Evolutionary conservation across 2,888 invertebrate species (phyloP).

Genomic region (Anodontia alba): DNA sequence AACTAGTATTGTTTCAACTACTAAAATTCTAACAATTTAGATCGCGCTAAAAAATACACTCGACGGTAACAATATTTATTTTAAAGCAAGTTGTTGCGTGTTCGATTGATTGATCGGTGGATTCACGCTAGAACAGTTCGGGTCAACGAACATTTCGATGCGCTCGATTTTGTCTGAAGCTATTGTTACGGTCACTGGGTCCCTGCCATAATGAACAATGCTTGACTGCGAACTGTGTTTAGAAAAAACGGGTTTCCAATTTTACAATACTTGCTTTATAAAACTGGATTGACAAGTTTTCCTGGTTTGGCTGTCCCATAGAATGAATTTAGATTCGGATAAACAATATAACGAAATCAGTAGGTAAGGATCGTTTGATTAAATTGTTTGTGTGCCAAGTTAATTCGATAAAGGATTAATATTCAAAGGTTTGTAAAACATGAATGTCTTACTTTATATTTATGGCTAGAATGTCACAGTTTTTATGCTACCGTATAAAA

Average conservation of each 20-base stretch:
- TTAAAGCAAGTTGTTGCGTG: not conserved
- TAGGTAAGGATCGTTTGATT: not conserved
- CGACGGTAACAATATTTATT: too few relatives aligned
- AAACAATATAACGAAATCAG: constrained; percentile 2
- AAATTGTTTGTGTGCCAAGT: not conserved
- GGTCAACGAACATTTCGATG: not conserved
- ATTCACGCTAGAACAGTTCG: not conserved
- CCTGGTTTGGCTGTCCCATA: constrained; percentile 58
- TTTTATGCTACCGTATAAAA: not conserved
- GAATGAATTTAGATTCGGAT: constrained; percentile 59
- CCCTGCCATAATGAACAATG: constrained; percentile 1
- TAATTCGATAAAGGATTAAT: not conserved
- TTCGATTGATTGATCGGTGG: constrained; percentile 13
- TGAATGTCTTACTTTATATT: too few relatives aligned
- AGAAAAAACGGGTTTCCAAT: constrained; percentile 23
- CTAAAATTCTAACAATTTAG: too few relatives aligned
- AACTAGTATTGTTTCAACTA: too few relatives aligned
- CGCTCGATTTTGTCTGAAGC: constrained; percentile 15
- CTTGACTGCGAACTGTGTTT: not conserved
- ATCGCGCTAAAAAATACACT: too few relatives aligned
- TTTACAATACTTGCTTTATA: constrained; percentile 42
- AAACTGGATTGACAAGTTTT: constrained; percentile 67
- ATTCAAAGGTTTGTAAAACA: too few relatives aligned
- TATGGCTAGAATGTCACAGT: not conserved
- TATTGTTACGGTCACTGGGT: constrained; percentile 12